Base-by-base conservation (phyloP, 1,140 invertebrate genomes). In the Globodera rostochiensis region DNA sequence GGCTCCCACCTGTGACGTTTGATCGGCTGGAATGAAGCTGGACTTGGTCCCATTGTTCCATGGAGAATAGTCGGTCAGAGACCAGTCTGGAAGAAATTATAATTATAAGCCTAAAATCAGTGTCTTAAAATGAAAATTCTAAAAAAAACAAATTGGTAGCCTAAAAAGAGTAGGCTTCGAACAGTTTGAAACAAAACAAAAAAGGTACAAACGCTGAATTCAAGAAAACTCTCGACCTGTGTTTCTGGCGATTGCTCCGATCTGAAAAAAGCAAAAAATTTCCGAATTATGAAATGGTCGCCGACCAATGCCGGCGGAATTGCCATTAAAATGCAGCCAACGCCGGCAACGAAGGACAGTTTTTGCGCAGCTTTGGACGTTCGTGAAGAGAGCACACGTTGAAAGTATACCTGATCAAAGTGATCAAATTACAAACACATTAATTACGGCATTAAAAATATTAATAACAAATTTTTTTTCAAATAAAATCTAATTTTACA, bases 371-470 rank as follows among this genome's bases (percentile, higher is more conserved):
- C 93, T 1, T 93, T 93, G 1, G 96, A 96, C 2, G 95, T 95
- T 92, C 96, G 96, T 84, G 95, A 96, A 60, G 96, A 98, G 76
- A 99, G 91, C 0, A 99, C 97, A 67, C 97, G 91, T 92, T 99
- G 97, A 91, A 98, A 98, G 90, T 98, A 98, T 5, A 98, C 96
- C 94, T 95, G 91, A n/a, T 90, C 84, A 19, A 15, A 47, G 6
- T 36, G 36, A 36, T 36, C 36, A 36, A 36, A 36, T 36, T 36
- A 36, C 0, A 25, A 25, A 25, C 25, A 1, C 36, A 36, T 36
- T 36, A 36, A 36, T 36, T 36, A 36, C 36, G 36, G 36, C 36
- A 2, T 36, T 36, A 36, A 3, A 36, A 1, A 36, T 36, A 36
- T 36, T 36, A 36, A 36, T 36, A 36, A 36, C 36, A 36, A 36